These are phyloP conservation scores for Peromyscus aztecus DNA, from an alignment of 2,797 vertebrate species.

Conservation along the genomic window DNA sequence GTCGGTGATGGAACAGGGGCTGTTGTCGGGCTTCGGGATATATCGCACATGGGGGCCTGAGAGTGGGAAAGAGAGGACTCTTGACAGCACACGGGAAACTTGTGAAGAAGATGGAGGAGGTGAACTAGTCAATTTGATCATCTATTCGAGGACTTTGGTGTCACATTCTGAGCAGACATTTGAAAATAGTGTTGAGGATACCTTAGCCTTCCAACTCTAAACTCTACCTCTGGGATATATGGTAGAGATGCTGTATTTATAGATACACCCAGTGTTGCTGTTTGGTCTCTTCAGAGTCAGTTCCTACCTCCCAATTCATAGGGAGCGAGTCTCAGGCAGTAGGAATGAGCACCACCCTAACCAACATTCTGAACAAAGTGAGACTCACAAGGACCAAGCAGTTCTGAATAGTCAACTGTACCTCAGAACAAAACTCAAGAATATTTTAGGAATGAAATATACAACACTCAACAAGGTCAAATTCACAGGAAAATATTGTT, in stretches of 20 bases:
- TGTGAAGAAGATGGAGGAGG: neutral
- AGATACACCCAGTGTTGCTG: neutral
- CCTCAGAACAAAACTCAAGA: constrained; percentile 17
- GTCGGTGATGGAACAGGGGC: constrained; percentile 97
- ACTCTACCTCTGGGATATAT: neutral
- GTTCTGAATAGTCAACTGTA: neutral
- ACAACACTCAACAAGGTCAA: neutral
- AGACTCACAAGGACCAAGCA: neutral
- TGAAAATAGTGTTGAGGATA: neutral
- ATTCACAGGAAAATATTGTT: constrained; percentile 26
- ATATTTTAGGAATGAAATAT: neutral
- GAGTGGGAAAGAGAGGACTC: constrained; percentile 60
- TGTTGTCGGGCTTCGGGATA: constrained; percentile 93
- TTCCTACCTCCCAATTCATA: constrained; percentile 6
- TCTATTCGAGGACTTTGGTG: neutral
- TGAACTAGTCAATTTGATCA: neutral
- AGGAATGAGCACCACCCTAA: neutral
- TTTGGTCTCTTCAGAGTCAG: neutral
- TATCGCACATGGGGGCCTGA: constrained; percentile 96
- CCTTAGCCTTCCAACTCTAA: constrained; percentile 29
- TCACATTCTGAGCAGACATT: neutral
- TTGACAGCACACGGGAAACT: neutral
- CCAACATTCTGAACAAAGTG: neutral
- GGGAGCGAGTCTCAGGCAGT: neutral
- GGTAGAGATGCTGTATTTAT: neutral